Percentiles rank a stretch among this genome's conserved stretches.
Conservation (phyloP, 2,888 invertebrate species). For the Spatulosminthurus flaviceps region DNA sequence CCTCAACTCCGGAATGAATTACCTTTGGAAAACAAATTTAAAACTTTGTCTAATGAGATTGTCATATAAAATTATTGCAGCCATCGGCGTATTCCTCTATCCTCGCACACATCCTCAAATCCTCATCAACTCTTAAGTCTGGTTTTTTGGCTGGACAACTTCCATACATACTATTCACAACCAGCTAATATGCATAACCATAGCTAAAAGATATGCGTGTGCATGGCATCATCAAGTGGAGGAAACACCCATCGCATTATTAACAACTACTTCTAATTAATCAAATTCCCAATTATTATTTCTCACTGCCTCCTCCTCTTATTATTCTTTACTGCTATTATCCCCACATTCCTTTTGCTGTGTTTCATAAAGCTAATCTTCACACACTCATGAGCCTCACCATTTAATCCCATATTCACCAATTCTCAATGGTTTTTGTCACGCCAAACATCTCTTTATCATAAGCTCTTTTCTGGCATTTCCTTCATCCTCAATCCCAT, state of each 20-base stretch:
- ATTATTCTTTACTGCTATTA: background rate
- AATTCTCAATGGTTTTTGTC: conserved; percentile 9
- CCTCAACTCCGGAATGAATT: background rate
- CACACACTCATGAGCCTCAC: too few species aligned
- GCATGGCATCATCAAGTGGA: conserved; percentile 38
- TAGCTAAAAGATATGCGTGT: conserved; percentile 15
- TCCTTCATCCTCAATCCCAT: too few species aligned
- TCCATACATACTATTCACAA: background rate
- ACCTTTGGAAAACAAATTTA: conserved; percentile 9
- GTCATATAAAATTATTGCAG: conserved; percentile 64
- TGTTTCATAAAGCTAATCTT: too few species aligned
- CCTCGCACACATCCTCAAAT: background rate
- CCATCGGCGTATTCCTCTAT: conserved; percentile 52
- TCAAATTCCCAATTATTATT: conserved; percentile 61
- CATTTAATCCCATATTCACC: background rate
- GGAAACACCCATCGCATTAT: conserved; percentile 43
- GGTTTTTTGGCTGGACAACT: background rate
- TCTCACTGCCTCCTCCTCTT: conserved; percentile 21
- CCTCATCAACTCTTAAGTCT: conserved; percentile 20
- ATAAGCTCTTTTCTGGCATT: background rate
- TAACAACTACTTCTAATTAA: conserved; percentile 57
- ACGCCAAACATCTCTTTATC: conserved; percentile 13
- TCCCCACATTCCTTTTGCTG: too few species aligned
- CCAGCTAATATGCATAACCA: background rate
- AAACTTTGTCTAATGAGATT: conserved; percentile 61